Conservation (phyloP, 2,888 invertebrate species). For the Drosophila heteroneura region DNA sequence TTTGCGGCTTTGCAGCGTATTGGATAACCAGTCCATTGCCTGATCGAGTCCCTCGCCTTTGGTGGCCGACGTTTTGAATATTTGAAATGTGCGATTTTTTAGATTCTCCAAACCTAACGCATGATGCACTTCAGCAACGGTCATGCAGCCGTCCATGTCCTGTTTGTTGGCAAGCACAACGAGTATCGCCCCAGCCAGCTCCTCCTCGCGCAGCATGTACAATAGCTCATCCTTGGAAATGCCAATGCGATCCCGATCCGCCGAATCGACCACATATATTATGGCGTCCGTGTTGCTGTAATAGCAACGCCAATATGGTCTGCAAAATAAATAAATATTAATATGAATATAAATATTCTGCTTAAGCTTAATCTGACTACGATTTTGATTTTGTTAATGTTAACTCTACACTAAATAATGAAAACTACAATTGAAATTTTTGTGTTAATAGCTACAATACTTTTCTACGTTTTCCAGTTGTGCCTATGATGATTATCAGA, state of each 20-base stretch:
- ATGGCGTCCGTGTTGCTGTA: conserved; percentile 99
- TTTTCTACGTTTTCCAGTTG: background rate
- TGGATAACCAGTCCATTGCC: conserved; percentile 99
- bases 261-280: conserved; percentile 99
- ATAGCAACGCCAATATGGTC: conserved; percentile 99
- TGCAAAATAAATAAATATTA: conserved; percentile 80
- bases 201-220: conserved; percentile 99
- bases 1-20: conserved; percentile 95
- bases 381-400: background rate
- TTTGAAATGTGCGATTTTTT: conserved; percentile 97
- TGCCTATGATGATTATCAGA: background rate
- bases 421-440: background rate
- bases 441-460: background rate
- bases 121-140: conserved; percentile 98
- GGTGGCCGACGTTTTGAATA: conserved; percentile 99
- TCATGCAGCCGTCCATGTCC: conserved; percentile 99
- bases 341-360: background rate
- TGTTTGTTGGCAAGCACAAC: conserved; percentile 99
- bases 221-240: conserved; percentile 99
- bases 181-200: conserved; percentile 96
- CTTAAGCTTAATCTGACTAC: background rate
- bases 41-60: conserved; percentile 99
- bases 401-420: background rate
- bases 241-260: conserved; percentile 99
- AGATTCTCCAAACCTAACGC: conserved; percentile 97